Evolutionary conservation across 2,113 vertebrate species (phyloP), one percentile per base, ranked within the genome.

Genomic region (Rhombomys opimus): DNA sequence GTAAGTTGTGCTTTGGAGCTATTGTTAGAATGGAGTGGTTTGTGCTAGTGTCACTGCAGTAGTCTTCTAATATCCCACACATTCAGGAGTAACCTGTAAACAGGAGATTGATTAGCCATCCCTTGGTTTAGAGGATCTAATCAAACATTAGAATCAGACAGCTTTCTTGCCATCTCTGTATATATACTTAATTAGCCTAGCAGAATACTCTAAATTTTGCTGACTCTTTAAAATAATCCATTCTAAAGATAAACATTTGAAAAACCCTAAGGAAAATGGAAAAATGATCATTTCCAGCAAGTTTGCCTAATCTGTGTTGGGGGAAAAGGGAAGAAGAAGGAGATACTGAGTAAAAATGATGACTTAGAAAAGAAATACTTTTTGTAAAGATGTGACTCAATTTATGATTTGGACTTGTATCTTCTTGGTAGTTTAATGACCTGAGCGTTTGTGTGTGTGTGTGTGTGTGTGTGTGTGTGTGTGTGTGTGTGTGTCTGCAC

Each of bases 201-300:
- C 12, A 59, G 35, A 59, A 82, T 61, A 86, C 14, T 68, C 30
- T 88, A 63, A 80, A 80, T 10, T 70, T 61, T 23, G 27, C 14
- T 77, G 80, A 52, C 7, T 12, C 46, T 80, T 77, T 22, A 81
- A 65, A 80, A 78, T 9, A 46, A 65, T 65, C n/a, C 1, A 17
- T 88, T 82, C 32, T 85, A 46, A 85, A 25, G 7, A 27, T 89
- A 73, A 75, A 86, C 9, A 65, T 15, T 76, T 57, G 57, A 80
- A 78, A 72, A 87, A 78, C 41, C 65, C 41, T 46, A 92, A 91
- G 90, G 46, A 86, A 96, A 87, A 18, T 54, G 17, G 54, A 46
- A 80, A 96, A 89, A 41, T 84, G 27, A 61, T 92, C 4, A 27
- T 20, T 70, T 93, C 14, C 18, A 85, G 23, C 15, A 41, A 75